Evolutionary conservation across 1,140 invertebrate species (phyloP).

Genomic region (Coboldia fuscipes): DNA sequence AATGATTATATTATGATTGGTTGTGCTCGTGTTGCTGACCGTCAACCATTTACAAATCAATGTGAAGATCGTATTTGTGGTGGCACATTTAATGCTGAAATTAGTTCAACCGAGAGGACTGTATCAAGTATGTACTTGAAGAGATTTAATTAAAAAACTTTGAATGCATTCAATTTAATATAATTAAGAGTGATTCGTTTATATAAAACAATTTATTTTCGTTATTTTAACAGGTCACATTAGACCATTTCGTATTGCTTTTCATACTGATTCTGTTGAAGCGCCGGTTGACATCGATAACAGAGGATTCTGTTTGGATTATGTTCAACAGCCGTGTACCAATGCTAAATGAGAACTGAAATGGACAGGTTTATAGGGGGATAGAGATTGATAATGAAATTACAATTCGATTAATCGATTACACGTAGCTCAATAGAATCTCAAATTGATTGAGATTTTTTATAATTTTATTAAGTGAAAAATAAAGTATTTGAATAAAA

Average conservation of each 20-base stretch:
- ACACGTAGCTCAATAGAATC: too few relatives aligned
- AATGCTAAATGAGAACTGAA: too few relatives aligned
- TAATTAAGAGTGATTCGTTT: too few relatives aligned
- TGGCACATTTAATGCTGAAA: conserved; percentile 25
- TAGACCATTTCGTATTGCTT: conserved; percentile 53
- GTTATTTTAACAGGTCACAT: conserved; percentile 58
- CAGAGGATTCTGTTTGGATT: conserved; percentile 60
- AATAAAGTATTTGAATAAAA: too few relatives aligned
- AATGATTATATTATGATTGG: conserved; percentile 59
- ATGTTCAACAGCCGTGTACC: conserved; percentile 64
- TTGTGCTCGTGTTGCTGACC: conserved; percentile 30
- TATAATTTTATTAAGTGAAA: too few relatives aligned
- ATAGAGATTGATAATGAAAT: too few relatives aligned
- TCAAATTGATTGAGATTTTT: too few relatives aligned
- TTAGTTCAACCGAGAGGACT: conserved; percentile 18
- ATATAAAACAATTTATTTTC: too few relatives aligned
- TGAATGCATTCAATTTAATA: too few relatives aligned
- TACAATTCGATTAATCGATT: too few relatives aligned
- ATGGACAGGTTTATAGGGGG: too few relatives aligned
- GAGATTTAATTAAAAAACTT: too few relatives aligned
- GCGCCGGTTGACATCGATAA: conserved; percentile 48
- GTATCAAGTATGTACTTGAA: conserved; percentile 27
- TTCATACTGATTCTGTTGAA: conserved; percentile 54
- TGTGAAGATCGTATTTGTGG: conserved; percentile 30
- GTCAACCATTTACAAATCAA: conserved; percentile 14